These are phyloP conservation scores for Ichneumoninae sp. DNA, from an alignment of 2,888 invertebrate species.

Conservation along the genomic window DNA sequence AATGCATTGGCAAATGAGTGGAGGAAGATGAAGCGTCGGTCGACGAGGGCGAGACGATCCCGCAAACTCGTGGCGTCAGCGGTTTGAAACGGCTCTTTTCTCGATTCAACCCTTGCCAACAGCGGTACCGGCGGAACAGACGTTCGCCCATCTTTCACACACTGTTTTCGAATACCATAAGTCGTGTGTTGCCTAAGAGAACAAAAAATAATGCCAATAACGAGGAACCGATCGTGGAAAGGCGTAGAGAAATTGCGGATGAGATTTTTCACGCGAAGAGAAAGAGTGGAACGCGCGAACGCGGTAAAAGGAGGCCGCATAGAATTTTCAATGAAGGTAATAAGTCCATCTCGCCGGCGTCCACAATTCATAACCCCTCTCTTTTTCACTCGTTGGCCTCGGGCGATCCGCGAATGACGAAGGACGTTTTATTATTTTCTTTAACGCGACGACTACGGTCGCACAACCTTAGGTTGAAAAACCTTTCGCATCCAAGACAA, in stretches of 20 bases:
- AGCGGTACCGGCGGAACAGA: not conserved
- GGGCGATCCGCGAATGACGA: not conserved
- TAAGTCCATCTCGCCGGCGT: conserved; percentile 4
- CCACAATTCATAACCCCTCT: not conserved
- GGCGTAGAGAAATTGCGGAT: not conserved
- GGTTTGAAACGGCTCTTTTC: conserved; percentile 21
- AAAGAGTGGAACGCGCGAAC: not conserved
- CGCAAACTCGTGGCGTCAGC: conserved; percentile 16
- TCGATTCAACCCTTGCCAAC: conserved; percentile 5
- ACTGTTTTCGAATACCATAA: not conserved
- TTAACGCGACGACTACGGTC: not conserved
- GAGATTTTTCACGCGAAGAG: not conserved
- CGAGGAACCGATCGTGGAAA: not conserved
- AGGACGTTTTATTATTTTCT: conserved; percentile 48
- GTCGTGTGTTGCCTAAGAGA: not conserved
- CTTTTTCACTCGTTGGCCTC: not conserved
- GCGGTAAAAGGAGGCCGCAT: not conserved
- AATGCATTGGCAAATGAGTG: conserved; percentile 33
- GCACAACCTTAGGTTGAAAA: conserved; percentile 25
- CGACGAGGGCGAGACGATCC: conserved; percentile 23
- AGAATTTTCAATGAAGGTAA: conserved; percentile 30
- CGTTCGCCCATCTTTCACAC: not conserved
- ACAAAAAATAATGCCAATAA: not conserved
- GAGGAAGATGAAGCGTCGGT: conserved; percentile 1
- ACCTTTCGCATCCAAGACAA: conserved; percentile 24